Percentiles rank a stretch among this genome's conserved stretches.
phyloP scores from a whole-genome alignment of 2,888 invertebrate genomes.

The Thysanoteuthis rhombus region DNA sequence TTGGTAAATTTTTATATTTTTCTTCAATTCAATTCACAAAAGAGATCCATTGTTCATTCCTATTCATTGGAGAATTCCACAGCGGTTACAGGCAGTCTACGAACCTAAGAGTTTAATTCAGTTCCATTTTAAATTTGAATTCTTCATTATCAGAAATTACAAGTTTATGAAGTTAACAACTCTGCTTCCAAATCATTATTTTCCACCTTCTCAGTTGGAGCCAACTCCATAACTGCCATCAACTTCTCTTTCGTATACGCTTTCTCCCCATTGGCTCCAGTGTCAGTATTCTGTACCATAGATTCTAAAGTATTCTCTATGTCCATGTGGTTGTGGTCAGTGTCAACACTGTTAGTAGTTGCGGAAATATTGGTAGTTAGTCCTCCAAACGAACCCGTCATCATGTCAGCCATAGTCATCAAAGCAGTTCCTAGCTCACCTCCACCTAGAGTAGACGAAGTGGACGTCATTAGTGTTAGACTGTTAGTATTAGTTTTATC shows the following conservation, averaged over 20 bases:
- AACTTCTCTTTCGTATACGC: background rate
- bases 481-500: background rate
- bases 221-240: conserved; percentile 27
- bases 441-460: background rate
- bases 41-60: too few relatives aligned
- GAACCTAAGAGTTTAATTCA: too few relatives aligned
- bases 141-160: too few relatives aligned
- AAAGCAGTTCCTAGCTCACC: background rate
- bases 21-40: too few relatives aligned
- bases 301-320: conserved; percentile 15
- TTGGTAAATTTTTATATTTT: too few relatives aligned
- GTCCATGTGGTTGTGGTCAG: background rate
- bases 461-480: background rate
- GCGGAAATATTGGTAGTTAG: background rate
- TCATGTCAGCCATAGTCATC: conserved; percentile 25
- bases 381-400: background rate
- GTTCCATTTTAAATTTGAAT: background rate
- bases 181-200: background rate
- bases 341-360: background rate
- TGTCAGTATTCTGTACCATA: background rate
- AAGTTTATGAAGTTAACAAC: background rate
- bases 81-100: too few relatives aligned
- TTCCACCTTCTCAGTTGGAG: conserved; percentile 14
- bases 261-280: background rate
- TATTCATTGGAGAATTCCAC: too few relatives aligned